A percentile compares a stretch with the other conserved stretches of the same genome.
phyloP scores from a whole-genome alignment of 2,888 invertebrate genomes.

The Cyaniris semiargus region DNA sequence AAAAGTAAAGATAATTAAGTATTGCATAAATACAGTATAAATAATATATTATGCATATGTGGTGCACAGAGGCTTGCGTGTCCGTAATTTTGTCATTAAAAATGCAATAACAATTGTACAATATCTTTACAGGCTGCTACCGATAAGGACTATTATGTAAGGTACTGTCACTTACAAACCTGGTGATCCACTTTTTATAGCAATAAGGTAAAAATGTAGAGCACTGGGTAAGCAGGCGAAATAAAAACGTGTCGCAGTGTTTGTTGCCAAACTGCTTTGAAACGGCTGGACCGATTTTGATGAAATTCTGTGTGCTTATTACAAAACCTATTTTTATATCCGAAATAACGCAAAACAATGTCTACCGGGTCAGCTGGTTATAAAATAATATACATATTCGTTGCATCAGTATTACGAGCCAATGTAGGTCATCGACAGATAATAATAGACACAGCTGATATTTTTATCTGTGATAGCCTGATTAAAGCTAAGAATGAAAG shows the following conservation, averaged over 20 bases:
- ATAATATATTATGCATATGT: no score
- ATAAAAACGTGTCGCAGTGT: not conserved
- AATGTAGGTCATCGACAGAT: not conserved
- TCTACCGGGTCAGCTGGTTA: not conserved
- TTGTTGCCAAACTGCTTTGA: not conserved
- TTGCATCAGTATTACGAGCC: not conserved
- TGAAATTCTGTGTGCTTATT: not conserved
- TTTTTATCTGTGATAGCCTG: not conserved
- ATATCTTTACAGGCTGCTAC: slow-evolving; percentile 6
- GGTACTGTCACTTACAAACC: not conserved
- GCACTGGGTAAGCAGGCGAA: no score
- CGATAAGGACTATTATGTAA: slow-evolving; percentile 17
- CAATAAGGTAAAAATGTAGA: not conserved
- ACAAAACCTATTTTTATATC: not conserved
- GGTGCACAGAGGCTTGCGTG: not conserved
- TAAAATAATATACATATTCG: not conserved
- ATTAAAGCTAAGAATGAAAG: not conserved
- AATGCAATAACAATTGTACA: slow-evolving; percentile 27
- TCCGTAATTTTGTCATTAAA: slow-evolving; percentile 16
- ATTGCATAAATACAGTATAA: slow-evolving; percentile 2
- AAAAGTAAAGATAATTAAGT: not conserved
- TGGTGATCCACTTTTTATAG: not conserved
- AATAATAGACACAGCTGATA: not conserved
- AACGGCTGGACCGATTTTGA: not conserved
- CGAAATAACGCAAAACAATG: not conserved